A percentile compares a stretch with the other conserved stretches of the same genome.
phyloP scores from a whole-genome alignment of 2,888 invertebrate species.

The Metellina segmentata region DNA sequence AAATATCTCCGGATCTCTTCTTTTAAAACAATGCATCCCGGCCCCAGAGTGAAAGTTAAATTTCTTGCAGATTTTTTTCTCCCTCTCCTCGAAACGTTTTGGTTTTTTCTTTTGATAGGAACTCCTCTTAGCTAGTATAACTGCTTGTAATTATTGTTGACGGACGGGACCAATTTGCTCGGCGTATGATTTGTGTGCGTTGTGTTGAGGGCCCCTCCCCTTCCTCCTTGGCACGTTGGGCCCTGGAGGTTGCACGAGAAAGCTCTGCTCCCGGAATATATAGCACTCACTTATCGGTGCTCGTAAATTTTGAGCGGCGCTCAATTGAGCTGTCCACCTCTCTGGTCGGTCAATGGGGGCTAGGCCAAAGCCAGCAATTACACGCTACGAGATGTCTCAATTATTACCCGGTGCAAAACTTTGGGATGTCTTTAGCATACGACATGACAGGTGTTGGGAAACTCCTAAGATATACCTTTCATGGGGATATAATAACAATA shows the following conservation, averaged over 20 bases:
- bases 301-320: constrained; percentile 72
- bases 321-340: constrained; percentile 76
- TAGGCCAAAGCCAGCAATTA: constrained; percentile 73
- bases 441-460: constrained; percentile 71
- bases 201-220: constrained; percentile 69
- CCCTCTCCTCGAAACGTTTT: constrained; percentile 10
- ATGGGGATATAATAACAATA: neutral
- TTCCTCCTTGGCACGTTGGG: constrained; percentile 50
- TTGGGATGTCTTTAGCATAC: constrained; percentile 74
- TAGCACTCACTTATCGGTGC: constrained; percentile 75
- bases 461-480: constrained; percentile 48
- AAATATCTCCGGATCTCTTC: constrained; percentile 60
- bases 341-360: constrained; percentile 57
- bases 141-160: constrained; percentile 77
- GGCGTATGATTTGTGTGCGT: constrained; percentile 75
- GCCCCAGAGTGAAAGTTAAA: constrained; percentile 31
- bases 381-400: constrained; percentile 73
- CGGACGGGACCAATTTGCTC: constrained; percentile 74
- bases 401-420: constrained; percentile 61
- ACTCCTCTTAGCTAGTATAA: constrained; percentile 66
- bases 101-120: constrained; percentile 31
- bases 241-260: constrained; percentile 72
- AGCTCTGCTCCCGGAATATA: constrained; percentile 74
- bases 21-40: constrained; percentile 61
- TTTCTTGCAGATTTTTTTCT: constrained; percentile 20